Base-by-base conservation (phyloP, 2,113 vertebrate genomes). In the Fregata magnificens region DNA sequence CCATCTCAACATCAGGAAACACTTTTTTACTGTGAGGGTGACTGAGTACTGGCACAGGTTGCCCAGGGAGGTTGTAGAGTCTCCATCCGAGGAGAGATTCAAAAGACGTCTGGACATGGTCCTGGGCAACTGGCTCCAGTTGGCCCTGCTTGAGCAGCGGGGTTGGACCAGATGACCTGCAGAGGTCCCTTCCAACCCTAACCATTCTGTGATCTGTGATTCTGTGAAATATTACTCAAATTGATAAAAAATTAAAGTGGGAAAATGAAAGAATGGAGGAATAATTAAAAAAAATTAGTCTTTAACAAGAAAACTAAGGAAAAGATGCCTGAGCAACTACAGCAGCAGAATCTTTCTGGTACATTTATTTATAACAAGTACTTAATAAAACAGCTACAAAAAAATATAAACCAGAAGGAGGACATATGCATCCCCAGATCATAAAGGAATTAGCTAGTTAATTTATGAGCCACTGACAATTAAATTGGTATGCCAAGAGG, bases 331-430 rank as follows among this genome's bases (percentile, higher is more conserved):
- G 42, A 94, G 49, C 66, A 93, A 50, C 56, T 58, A 93, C 25
- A 96, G 53, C 50, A 86, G 32, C 34, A 93, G 65, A 84, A 76
- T 85, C 44, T 61, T 87, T 69, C 53, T 85, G 32, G 53, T 89
- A 73, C 40, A 79, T 66, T 86, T 95, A 84, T 95, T 97, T 94
- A 67, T 95, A 94, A 88, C 61, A 92, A 91, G 31, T 86, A 74
- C 32, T 73, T 86, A 94, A 93, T 88, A 71, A 94, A 94, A 88
- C 16, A 97, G 29, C 26, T 74, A 88, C 82, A 36, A 84, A 93
- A 92, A 96, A 90, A 74, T 13, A 63, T 20, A 88, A 88, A 90
- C 8, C 24, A 45, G 72, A 90, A 88, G 71, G 85, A 94, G 63
- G 63, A 59, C 52, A 86, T 83, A 91, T 56, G 59, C 26, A 93